Percentiles rank a stretch among this genome's conserved stretches.
Conservation (phyloP, 2,888 invertebrate genomes). For the Tethea ocularis region DNA sequence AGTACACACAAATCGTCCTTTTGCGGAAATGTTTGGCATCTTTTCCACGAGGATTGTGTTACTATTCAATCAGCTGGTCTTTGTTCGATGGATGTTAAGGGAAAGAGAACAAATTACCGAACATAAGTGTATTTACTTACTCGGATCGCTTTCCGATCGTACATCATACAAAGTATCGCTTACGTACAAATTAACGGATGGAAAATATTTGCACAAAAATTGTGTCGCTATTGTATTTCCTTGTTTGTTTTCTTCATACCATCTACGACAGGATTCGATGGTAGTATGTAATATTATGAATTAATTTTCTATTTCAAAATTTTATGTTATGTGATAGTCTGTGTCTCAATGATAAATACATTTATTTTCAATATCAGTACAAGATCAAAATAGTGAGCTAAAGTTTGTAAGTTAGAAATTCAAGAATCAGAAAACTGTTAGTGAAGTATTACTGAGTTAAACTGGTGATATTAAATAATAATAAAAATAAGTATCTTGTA, state of each 20-base stretch:
- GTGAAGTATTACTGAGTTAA: too few species aligned
- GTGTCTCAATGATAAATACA: too few species aligned
- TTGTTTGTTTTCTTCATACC: slow-evolving; percentile 13
- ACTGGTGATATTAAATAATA: too few species aligned
- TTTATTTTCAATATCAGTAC: too few species aligned
- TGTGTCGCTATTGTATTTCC: slow-evolving; percentile 18
- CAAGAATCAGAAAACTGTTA: too few species aligned
- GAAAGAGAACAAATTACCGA: slow-evolving; percentile 58
- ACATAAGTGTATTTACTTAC: slow-evolving; percentile 59
- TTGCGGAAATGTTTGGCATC: slow-evolving; percentile 41
- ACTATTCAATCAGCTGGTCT: slow-evolving; percentile 68
- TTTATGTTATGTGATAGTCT: too few species aligned
- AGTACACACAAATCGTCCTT: slow-evolving; percentile 14
- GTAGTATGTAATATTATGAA: too few species aligned
- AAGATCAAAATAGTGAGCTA: too few species aligned
- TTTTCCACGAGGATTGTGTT: slow-evolving; percentile 60
- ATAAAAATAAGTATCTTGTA: too few species aligned
- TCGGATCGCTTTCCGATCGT: slow-evolving; percentile 49
- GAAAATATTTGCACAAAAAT: slow-evolving; percentile 52
- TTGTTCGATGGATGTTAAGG: slow-evolving; percentile 55
- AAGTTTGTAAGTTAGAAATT: too few species aligned
- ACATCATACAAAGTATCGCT: slow-evolving; percentile 58
- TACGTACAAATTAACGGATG: slow-evolving; percentile 59
- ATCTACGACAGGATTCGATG: neutral
- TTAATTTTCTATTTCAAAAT: too few species aligned